phyloP scores from a whole-genome alignment of 2,113 vertebrate genomes.

The Oncorhynchus nerka region DNA sequence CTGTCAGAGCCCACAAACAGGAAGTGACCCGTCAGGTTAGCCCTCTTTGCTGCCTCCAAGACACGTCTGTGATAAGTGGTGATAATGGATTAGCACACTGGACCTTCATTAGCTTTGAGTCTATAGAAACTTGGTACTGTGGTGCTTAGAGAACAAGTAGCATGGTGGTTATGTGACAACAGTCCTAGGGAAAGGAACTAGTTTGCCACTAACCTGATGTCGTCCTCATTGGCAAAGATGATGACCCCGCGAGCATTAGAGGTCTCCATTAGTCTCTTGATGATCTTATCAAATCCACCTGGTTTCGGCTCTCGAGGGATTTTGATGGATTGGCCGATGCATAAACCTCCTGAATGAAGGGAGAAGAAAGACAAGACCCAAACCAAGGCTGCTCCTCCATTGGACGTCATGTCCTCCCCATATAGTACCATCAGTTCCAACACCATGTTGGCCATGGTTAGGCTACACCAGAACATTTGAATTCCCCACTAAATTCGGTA shows the following conservation, averaged over 20 bases:
- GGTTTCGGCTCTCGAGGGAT: conserved; percentile 88
- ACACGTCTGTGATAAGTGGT: conserved; percentile 72
- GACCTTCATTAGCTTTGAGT: too few species aligned
- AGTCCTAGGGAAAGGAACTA: background rate
- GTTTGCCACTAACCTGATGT: conserved; percentile 83
- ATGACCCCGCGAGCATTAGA: conserved; percentile 89
- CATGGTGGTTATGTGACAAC: too few species aligned
- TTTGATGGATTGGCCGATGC: conserved; percentile 91
- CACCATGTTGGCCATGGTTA: background rate
- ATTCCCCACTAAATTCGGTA: conserved; percentile 2
- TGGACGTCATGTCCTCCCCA: too few species aligned
- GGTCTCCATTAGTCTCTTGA: conserved; percentile 90
- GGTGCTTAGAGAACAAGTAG: too few species aligned
- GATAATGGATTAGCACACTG: background rate
- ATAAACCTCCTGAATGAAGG: conserved; percentile 80
- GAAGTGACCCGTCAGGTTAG: conserved; percentile 85
- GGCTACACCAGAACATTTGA: background rate
- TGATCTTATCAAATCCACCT: conserved; percentile 91
- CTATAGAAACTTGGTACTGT: too few species aligned
- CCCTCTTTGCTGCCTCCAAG: conserved; percentile 76
- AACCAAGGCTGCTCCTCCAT: background rate
- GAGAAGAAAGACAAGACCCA: background rate
- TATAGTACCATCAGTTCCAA: too few species aligned
- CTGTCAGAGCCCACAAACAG: conserved; percentile 76
- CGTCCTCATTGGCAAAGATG: conserved; percentile 95